A percentile compares a stretch with the other conserved stretches of the same genome.
These are phyloP conservation scores for Enteromius mattozi DNA, from an alignment of 2,797 vertebrate species.

Conservation along the genomic window DNA sequence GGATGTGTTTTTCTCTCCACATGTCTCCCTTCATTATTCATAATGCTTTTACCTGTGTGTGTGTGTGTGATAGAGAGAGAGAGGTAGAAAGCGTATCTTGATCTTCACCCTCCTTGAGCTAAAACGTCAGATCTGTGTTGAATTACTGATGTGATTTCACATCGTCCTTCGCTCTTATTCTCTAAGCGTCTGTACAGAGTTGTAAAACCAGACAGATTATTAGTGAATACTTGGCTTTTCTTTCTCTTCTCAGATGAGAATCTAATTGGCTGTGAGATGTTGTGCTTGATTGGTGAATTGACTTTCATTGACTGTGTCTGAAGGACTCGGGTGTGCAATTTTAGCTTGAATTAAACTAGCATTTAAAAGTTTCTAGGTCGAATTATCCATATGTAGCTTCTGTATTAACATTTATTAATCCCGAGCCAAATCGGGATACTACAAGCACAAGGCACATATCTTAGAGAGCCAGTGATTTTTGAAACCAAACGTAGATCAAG, in stretches of 20 bases:
- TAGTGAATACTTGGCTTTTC: not conserved
- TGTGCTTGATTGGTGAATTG: conserved; percentile 8
- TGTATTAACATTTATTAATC: not conserved
- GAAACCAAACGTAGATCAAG: not conserved
- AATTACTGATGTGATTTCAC: conserved; percentile 33
- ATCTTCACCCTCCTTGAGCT: conserved; percentile 50
- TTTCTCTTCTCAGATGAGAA: not conserved
- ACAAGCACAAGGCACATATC: not conserved
- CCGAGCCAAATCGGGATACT: not conserved
- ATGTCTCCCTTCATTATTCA: conserved; percentile 52
- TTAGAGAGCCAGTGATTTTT: not conserved
- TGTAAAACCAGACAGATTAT: conserved; percentile 16
- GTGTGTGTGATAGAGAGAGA: not conserved
- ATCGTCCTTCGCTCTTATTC: not conserved
- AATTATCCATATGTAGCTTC: not conserved
- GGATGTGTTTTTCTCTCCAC: conserved; percentile 50
- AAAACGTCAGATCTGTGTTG: conserved; percentile 49
- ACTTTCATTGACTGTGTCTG: not conserved
- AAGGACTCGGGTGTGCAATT: not conserved
- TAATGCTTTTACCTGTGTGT: conserved; percentile 24
- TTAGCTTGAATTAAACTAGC: not conserved
- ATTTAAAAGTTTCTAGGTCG: not conserved
- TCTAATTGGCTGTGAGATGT: not conserved
- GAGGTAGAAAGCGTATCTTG: conserved; percentile 29
- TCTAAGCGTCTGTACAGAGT: not conserved